Percentiles rank a stretch among this genome's conserved stretches.
Conservation (phyloP, 2,797 vertebrate species). For the Typhlichthys subterraneus region DNA sequence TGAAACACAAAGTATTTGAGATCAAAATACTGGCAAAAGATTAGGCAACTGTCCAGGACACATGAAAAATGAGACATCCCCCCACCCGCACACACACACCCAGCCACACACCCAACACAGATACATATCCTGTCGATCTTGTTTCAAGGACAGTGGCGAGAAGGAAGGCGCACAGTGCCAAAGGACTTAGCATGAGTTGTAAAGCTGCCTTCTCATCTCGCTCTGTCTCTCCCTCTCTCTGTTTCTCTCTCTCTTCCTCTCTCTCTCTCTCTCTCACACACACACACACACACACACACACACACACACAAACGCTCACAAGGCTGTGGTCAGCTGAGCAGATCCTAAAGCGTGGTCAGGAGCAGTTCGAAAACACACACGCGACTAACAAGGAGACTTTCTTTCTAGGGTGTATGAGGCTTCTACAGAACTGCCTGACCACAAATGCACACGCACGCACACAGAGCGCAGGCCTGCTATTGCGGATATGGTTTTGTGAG, state of each 20-base stretch:
- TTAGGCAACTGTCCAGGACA: constrained; percentile 43
- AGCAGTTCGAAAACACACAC: constrained; percentile 69
- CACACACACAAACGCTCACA: constrained; percentile 4
- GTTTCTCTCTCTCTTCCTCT: constrained; percentile 38
- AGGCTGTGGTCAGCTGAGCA: constrained; percentile 70
- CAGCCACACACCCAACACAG: constrained; percentile 38
- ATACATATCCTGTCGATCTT: constrained; percentile 70
- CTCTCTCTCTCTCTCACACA: constrained; percentile 40
- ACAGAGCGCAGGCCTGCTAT: constrained; percentile 62
- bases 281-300: constrained; percentile 19
- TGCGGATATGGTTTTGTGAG: constrained; percentile 73
- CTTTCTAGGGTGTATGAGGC: constrained; percentile 70
- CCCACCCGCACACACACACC: constrained; percentile 23
- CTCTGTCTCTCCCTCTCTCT: constrained; percentile 46
- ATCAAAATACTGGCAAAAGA: constrained; percentile 46
- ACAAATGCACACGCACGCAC: constrained; percentile 50
- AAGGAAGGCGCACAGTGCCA: constrained; percentile 61
- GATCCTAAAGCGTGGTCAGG: constrained; percentile 71
- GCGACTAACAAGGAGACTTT: constrained; percentile 67
- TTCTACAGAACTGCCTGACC: constrained; percentile 66
- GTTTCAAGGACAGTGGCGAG: constrained; percentile 73
- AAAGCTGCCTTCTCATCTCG: constrained; percentile 62
- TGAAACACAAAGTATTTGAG: constrained; percentile 18
- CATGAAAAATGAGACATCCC: constrained; percentile 37
- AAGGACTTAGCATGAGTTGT: constrained; percentile 70